Base-by-base conservation (phyloP, 2,888 invertebrate genomes). In the Euphydryas editha region DNA sequence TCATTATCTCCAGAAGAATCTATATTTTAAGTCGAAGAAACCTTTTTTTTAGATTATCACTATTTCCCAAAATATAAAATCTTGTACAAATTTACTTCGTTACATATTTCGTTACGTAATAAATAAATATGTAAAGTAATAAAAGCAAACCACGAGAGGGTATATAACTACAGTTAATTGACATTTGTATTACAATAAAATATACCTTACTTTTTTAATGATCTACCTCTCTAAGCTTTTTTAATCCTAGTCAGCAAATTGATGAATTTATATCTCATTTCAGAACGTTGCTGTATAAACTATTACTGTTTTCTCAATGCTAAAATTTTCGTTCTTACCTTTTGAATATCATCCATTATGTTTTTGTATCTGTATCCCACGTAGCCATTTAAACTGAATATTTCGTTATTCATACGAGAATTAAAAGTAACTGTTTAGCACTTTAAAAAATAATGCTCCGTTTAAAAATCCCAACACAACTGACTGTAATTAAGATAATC, bases 401-500 rank as follows among this genome's bases (percentile, higher is more conserved):
- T 62, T n/a, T 21, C 18, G 39, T 62, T 55, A 30, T 44, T 30
- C 39, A 42, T 49, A 63, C 20, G 39, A 30, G n/a, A 58, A 58
- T 57, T 51, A 57, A 63, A 58, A 30, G 37, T 49, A 58, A 63
- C 57, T 63, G 58, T 42, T 57, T 36, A 42, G 39, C 49, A 42
- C 30, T 61, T 54, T 55, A 61, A 59, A n/a, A 61, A 61, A 13
- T 39, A 56, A 37, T 49, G 49, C 0, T 39, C 11, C 39, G 20
- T 24, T 42, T 63, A 57, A 57, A 58, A 42, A 46, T 42, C 42
- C 57, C 18, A 39, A 51, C 57, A 30, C 49, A 63, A 42, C 49
- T 51, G 49, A 21, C 42, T 49, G 63, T 58, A 51, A 63, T 49
- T 63, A 63, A 58, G 30, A 42, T 63, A 57, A 63, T 49, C 62